These are phyloP conservation scores for Phoenicopterus ruber DNA, from an alignment of 2,113 vertebrate genomes.

Conservation along the genomic window DNA sequence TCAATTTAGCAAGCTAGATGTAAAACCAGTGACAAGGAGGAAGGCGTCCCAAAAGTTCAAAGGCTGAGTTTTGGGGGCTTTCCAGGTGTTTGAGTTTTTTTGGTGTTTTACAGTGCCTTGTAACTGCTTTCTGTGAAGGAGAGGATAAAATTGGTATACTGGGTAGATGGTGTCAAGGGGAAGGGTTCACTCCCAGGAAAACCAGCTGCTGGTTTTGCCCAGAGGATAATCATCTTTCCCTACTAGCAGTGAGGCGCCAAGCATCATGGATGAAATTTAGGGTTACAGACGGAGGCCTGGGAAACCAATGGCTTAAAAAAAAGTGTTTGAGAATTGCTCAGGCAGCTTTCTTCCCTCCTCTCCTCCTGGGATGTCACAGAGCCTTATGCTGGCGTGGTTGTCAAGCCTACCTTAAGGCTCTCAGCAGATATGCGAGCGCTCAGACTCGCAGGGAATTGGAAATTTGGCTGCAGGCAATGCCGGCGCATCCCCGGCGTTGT, in stretches of 20 bases:
- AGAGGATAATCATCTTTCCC: background rate
- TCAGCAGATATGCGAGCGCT: background rate
- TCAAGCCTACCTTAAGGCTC: background rate
- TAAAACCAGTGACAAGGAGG: background rate
- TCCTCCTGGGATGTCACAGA: background rate
- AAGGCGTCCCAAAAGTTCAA: background rate
- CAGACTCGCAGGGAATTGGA: background rate
- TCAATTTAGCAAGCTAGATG: background rate
- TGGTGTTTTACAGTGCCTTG: background rate
- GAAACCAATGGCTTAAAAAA: background rate
- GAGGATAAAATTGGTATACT: background rate
- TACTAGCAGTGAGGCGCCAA: fast-evolving
- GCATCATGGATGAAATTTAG: background rate
- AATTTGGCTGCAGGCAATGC: background rate
- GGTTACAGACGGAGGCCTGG: background rate
- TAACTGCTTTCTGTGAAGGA: background rate
- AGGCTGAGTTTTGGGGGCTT: background rate
- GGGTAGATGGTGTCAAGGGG: background rate
- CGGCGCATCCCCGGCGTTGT: fast-evolving
- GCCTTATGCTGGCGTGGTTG: background rate
- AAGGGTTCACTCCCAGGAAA: background rate
- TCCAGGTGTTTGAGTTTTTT: background rate
- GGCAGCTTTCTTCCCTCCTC: background rate
- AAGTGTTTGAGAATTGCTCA: background rate
- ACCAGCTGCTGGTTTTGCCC: background rate